These are phyloP conservation scores for Aurelia sp. DNA, from an alignment of 30 jellyfish, hydroid and myxozoan genomes.

Conservation along the genomic window DNA sequence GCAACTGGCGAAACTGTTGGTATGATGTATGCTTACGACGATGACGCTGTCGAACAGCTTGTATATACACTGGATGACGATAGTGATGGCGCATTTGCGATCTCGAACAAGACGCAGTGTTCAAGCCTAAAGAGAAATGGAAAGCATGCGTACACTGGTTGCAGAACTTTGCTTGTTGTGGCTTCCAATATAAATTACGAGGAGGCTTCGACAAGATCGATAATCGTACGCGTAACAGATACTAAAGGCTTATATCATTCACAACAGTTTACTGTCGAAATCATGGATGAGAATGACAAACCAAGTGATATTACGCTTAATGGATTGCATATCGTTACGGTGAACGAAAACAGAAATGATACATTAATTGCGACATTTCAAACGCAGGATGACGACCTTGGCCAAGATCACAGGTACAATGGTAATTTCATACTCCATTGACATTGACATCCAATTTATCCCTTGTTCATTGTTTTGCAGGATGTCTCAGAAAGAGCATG, in stretches of 20 bases:
- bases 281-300: conserved; percentile 73
- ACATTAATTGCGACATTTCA: conserved; percentile 67
- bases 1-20: conserved; percentile 72
- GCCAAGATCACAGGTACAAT: conserved; percentile 23
- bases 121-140: conserved; percentile 18
- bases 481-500: too few relatives aligned
- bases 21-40: conserved; percentile 77
- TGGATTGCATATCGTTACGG: conserved; percentile 73
- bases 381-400: conserved; percentile 72
- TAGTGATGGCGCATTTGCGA: conserved; percentile 38
- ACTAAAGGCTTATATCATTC: conserved; percentile 70
- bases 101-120: conserved; percentile 25
- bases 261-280: conserved; percentile 39
- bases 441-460: too few relatives aligned
- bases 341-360: conserved; percentile 68
- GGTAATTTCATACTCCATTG: background rate
- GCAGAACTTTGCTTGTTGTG: conserved; percentile 37
- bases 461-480: too few relatives aligned
- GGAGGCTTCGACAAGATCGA: conserved; percentile 1
- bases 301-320: conserved; percentile 77
- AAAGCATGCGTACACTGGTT: conserved; percentile 27
- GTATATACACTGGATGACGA: conserved; percentile 63
- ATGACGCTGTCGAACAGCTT: conserved; percentile 65
- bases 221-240: conserved; percentile 78
- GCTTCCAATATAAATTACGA: conserved; percentile 75